Evolutionary conservation across 2,888 invertebrate species (phyloP), one percentile per base, ranked within the genome.

Genomic region (Apotomis betuletana): DNA sequence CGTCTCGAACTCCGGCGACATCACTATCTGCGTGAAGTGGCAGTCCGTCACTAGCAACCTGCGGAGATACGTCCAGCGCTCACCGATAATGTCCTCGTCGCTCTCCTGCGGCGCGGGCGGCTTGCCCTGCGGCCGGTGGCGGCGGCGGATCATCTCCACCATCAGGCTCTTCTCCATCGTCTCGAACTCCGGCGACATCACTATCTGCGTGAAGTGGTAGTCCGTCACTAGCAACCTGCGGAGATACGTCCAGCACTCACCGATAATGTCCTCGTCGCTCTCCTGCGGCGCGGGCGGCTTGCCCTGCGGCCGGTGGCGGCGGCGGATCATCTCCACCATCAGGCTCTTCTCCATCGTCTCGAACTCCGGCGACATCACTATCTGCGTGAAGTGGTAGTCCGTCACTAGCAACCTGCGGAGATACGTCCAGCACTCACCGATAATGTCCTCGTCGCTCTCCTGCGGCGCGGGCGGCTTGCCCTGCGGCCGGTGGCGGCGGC

Each of bases 321-420:
- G 94, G 6, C 98, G 93, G 75, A 99, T 97, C 74, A 98, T 97
- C 87, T 98, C 98, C 64, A 99, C 98, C 96, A 99, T 97, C 73
- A 99, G 90, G 1, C 95, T 94, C 84, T 97, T 96, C 74, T 98
- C 98, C 83, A 99, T 92, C 58, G 95, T 95, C 85, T 27, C 27
- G 27, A 2, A 27, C 27, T 27, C 97, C 98, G 87, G 99, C 99
- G 85, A 8, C 44, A 44, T 44, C 44, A 44, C 44, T 44, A 8
- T 98, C 98, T 8, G 44, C 44, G 44, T 44, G 44, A 1, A 44
- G 44, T 8, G 8, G 44, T 44, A 3, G 6, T 44, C 3, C 71
- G 0, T 27, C 27, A 27, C 27, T 27, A 27, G 27, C 2, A 27
- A 2, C 27, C 27, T 27, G 27, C 27, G 27, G 27, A 27, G 27